Percentiles rank a stretch among this genome's conserved stretches.
Evolutionary conservation across 2,113 vertebrate genomes (phyloP).

Genomic region (Mesembrinibis cayennensis): DNA sequence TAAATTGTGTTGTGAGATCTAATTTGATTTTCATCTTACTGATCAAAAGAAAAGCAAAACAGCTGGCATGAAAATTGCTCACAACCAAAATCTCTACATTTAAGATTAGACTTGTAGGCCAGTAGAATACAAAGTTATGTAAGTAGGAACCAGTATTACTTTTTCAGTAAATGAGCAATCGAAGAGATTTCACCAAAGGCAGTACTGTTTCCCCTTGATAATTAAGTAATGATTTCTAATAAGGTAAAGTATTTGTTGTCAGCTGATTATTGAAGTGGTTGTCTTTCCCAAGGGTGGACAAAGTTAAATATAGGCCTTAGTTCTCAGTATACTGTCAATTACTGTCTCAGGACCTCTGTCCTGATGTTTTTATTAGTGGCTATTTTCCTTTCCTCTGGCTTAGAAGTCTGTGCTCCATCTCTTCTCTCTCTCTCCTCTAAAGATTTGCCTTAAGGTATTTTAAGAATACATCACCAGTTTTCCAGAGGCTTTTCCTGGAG

Average conservation of each 20-base stretch:
- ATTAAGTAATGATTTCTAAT: background rate
- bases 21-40: background rate
- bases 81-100: background rate
- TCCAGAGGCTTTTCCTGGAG: conserved; percentile 94
- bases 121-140: background rate
- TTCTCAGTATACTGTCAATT: background rate
- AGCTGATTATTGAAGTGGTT: background rate
- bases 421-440: background rate
- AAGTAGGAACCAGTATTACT: background rate
- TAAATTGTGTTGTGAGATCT: background rate
- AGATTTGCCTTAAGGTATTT: conserved; percentile 96
- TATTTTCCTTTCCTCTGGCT: background rate
- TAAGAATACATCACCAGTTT: conserved; percentile 86
- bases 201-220: background rate
- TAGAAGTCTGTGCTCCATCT: background rate
- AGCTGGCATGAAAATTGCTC: background rate
- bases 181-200: background rate
- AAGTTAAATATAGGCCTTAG: background rate
- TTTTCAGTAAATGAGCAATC: background rate
- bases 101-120: background rate
- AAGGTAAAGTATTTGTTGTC: background rate
- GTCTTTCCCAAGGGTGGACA: background rate
- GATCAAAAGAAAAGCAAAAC: background rate
- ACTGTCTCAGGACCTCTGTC: background rate
- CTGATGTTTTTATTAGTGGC: background rate